Conservation (phyloP, 2,888 invertebrate genomes). For the Euclidia mi region DNA sequence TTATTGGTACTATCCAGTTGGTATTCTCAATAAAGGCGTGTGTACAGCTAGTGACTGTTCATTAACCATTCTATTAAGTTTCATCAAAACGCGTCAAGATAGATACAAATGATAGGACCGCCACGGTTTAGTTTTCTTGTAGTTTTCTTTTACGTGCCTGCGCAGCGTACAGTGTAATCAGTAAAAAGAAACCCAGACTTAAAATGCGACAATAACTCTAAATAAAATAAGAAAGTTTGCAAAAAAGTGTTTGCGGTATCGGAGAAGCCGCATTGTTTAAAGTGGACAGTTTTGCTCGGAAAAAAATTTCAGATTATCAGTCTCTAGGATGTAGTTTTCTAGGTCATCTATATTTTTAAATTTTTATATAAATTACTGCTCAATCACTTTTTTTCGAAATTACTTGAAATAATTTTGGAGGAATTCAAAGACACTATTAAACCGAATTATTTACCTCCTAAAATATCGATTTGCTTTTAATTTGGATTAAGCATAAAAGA, state of each 20-base stretch:
- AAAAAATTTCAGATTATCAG: conserved; percentile 53
- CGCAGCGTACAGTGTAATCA: conserved; percentile 46
- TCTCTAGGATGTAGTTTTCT: conserved; percentile 36
- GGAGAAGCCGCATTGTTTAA: conserved; percentile 69
- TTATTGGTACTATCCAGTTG: neutral
- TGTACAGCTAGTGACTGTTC: conserved; percentile 15
- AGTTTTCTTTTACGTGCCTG: conserved; percentile 52
- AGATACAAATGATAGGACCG: conserved; percentile 32
- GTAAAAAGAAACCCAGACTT: conserved; percentile 55
- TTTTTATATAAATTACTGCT: conserved; percentile 6
- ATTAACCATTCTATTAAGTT: conserved; percentile 19
- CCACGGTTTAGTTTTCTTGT: conserved; percentile 27
- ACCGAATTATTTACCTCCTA: no score
- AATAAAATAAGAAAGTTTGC: conserved; percentile 69
- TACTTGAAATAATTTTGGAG: neutral
- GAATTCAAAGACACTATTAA: no score
- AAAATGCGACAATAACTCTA: conserved; percentile 55
- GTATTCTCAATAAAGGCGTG: conserved; percentile 11
- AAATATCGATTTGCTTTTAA: no score
- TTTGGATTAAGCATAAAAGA: no score
- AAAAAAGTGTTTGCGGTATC: conserved; percentile 70
- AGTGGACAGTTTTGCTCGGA: conserved; percentile 50
- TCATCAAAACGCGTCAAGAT: conserved; percentile 18
- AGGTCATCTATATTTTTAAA: conserved; percentile 31
- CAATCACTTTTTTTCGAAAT: neutral